Percentiles rank a stretch among this genome's conserved stretches.
Conservation (phyloP, 2,888 invertebrate species). For the Agrochola litura region DNA sequence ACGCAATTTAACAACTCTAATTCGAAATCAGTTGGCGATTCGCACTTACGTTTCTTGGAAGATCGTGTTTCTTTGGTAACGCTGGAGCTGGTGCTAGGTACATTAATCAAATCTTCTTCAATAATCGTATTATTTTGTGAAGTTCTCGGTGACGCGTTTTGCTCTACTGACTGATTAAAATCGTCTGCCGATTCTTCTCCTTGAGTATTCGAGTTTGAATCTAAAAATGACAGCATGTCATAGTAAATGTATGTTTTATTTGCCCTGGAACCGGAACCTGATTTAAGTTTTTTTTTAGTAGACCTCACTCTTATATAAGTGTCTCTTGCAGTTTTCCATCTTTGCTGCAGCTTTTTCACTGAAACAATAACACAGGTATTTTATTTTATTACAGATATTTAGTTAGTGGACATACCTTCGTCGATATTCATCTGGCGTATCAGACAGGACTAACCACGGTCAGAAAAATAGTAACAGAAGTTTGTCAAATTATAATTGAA, state of each 20-base stretch:
- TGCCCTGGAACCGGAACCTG: slow-evolving; percentile 59
- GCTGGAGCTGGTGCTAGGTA: slow-evolving; percentile 44
- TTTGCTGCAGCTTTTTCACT: slow-evolving; percentile 52
- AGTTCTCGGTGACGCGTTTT: slow-evolving; percentile 40
- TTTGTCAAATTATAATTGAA: slow-evolving; percentile 65
- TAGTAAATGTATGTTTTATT: slow-evolving; percentile 57
- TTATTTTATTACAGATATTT: slow-evolving; percentile 57
- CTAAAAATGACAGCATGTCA: slow-evolving; percentile 60
- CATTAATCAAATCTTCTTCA: slow-evolving; percentile 36
- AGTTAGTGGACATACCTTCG: slow-evolving; percentile 63
- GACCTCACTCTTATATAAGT: slow-evolving; percentile 58
- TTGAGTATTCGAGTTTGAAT: slow-evolving; percentile 54
- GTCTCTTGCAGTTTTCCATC: slow-evolving; percentile 64
- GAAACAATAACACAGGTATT: slow-evolving; percentile 46
- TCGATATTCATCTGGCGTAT: slow-evolving; percentile 63
- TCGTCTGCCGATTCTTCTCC: slow-evolving; percentile 57
- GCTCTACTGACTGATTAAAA: slow-evolving; percentile 37
- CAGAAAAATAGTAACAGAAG: slow-evolving; percentile 63
- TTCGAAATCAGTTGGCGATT: slow-evolving; percentile 63
- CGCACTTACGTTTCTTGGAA: slow-evolving; percentile 60
- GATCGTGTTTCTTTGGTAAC: slow-evolving; percentile 56
- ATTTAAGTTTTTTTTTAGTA: slow-evolving; percentile 62
- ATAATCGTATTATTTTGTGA: slow-evolving; percentile 40
- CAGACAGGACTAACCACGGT: slow-evolving; percentile 63
- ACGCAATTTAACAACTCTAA: slow-evolving; percentile 59